Conservation (phyloP, 2,888 invertebrate genomes). For the Periphyllus acericola region DNA sequence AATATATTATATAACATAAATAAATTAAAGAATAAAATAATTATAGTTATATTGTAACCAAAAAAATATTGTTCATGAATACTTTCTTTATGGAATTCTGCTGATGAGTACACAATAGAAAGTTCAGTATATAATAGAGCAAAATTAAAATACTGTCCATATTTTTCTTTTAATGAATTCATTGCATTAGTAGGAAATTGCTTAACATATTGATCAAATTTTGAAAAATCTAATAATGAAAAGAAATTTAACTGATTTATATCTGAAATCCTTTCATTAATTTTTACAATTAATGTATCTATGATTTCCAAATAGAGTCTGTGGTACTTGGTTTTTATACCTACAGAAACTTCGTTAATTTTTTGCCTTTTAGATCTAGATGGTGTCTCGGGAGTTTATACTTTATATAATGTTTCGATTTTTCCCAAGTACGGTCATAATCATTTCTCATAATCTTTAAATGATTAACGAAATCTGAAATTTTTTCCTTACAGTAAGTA, state of each 20-base stretch:
- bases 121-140: conserved; percentile 10
- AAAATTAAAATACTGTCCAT: conserved; percentile 50
- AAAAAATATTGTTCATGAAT: no score
- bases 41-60: no score
- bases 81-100: no score
- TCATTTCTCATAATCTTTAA: conserved; percentile 15
- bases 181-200: conserved; percentile 2
- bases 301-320: conserved; percentile 24
- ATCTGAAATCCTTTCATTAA: conserved; percentile 22
- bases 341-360: background rate
- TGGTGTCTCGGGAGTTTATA: background rate
- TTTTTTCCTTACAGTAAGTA: conserved; percentile 57
- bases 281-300: conserved; percentile 14
- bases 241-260: background rate
- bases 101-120: background rate
- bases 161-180: conserved; percentile 37
- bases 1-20: no score
- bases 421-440: conserved; percentile 27
- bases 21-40: no score
- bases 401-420: conserved; percentile 19
- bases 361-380: background rate
- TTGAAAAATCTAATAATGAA: conserved; percentile 36
- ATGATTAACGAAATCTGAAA: conserved; percentile 37
- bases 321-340: conserved; percentile 22
- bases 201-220: background rate